Evolutionary conservation across 1,140 invertebrate genomes (phyloP).

Genomic region (Antheraea pernyi): DNA sequence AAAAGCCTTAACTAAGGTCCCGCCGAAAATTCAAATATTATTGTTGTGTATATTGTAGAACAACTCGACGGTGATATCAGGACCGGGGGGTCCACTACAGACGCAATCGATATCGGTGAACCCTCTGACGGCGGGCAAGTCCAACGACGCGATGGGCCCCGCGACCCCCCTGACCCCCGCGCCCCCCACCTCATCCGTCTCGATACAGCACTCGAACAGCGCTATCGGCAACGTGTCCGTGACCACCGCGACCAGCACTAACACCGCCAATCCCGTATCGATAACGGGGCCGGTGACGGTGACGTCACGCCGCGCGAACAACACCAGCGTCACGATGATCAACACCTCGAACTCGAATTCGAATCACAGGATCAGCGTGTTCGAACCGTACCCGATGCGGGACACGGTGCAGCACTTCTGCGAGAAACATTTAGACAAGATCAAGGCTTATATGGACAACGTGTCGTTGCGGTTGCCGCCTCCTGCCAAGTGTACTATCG

Average conservation of each 20-base stretch:
- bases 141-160: constrained; percentile 43
- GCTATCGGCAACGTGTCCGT: constrained; percentile 69
- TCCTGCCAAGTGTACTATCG: constrained; percentile 93
- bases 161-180: constrained; percentile 22
- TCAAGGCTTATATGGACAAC: constrained; percentile 94
- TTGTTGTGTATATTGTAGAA: constrained; percentile 29
- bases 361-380: constrained; percentile 89
- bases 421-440: constrained; percentile 95
- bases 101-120: constrained; percentile 69
- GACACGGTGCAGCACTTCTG: constrained; percentile 96
- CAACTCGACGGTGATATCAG: constrained; percentile 43
- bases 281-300: constrained; percentile 80
- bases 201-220: constrained; percentile 67
- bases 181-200: constrained; percentile 52
- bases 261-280: constrained; percentile 38
- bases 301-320: constrained; percentile 82
- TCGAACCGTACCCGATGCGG: constrained; percentile 91
- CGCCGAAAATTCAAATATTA: background rate
- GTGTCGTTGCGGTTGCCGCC: constrained; percentile 91
- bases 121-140: constrained; percentile 61
- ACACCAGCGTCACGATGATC: constrained; percentile 86
- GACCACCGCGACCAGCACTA: constrained; percentile 29
- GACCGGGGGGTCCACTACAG: constrained; percentile 49
- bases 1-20: too few species aligned
- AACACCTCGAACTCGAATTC: constrained; percentile 75